Evolutionary conservation across 2,797 vertebrate genomes (phyloP).

Genomic region (Melanotaenia nigrans): DNA sequence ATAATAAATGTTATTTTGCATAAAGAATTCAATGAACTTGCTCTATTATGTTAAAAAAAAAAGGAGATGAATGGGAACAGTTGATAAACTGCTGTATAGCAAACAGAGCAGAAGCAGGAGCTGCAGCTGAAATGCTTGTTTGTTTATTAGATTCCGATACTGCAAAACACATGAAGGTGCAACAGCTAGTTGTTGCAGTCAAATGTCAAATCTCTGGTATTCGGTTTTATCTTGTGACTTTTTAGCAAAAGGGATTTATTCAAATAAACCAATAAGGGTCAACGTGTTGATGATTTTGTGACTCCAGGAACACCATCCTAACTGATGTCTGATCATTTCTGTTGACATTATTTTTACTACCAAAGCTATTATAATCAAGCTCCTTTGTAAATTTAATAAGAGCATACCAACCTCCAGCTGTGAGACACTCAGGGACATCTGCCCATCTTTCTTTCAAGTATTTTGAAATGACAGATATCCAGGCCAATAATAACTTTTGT

Average conservation of each 20-base stretch:
- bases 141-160: not conserved
- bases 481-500: not conserved
- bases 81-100: not conserved
- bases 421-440: conserved; percentile 10
- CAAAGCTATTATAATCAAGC: not conserved
- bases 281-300: conserved; percentile 23
- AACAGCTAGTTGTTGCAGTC: not conserved
- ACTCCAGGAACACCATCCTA: not conserved
- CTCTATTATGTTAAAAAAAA: too few relatives aligned
- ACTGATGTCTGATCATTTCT: not conserved
- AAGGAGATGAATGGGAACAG: not conserved
- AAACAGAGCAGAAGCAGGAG: not conserved
- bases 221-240: not conserved
- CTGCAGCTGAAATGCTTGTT: not conserved
- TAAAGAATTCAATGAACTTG: too few relatives aligned
- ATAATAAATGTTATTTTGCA: too few relatives aligned
- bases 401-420: not conserved
- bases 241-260: not conserved
- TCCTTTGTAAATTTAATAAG: not conserved
- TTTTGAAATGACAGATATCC: conserved; percentile 2
- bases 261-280: not conserved
- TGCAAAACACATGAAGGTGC: not conserved
- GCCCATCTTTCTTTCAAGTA: conserved; percentile 8
- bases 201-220: not conserved
- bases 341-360: not conserved